Conservation (phyloP, 2,888 invertebrate genomes). For the Mythimna ferrago region DNA sequence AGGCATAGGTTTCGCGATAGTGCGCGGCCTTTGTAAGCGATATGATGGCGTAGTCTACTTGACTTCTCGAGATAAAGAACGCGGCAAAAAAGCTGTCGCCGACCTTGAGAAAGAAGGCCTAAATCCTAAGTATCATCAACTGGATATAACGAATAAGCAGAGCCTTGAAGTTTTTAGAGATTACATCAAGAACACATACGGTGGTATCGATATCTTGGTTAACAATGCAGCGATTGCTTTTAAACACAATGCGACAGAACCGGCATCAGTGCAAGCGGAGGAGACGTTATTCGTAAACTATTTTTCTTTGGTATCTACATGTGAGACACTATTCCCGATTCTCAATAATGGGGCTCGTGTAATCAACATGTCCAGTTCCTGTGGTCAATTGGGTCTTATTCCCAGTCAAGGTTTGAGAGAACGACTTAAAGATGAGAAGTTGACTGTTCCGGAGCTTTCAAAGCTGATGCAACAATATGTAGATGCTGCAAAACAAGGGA, state of each 20-base stretch:
- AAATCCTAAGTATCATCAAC: slow-evolving; percentile 91
- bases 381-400: slow-evolving; percentile 91
- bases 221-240: slow-evolving; percentile 95
- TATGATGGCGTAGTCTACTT: slow-evolving; percentile 93
- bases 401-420: slow-evolving; percentile 88
- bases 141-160: slow-evolving; percentile 92
- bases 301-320: slow-evolving; percentile 91
- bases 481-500: slow-evolving; percentile 86
- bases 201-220: slow-evolving; percentile 93
- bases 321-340: slow-evolving; percentile 93
- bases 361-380: slow-evolving; percentile 93
- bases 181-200: slow-evolving; percentile 91
- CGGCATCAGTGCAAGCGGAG: slow-evolving; percentile 93
- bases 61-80: slow-evolving; percentile 91
- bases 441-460: slow-evolving; percentile 91
- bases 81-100: slow-evolving; percentile 91
- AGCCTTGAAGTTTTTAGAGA: slow-evolving; percentile 91
- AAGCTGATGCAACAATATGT: slow-evolving; percentile 92
- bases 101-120: slow-evolving; percentile 90
- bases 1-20: slow-evolving; percentile 93
- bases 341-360: slow-evolving; percentile 93
- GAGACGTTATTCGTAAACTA: slow-evolving; percentile 93
- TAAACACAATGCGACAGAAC: slow-evolving; percentile 90
- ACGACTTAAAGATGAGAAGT: slow-evolving; percentile 87
- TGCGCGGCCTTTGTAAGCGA: slow-evolving; percentile 92